Percentiles rank a stretch among this genome's conserved stretches.
phyloP scores from a whole-genome alignment of 2,797 vertebrate species.

The Naso thynnoides region DNA sequence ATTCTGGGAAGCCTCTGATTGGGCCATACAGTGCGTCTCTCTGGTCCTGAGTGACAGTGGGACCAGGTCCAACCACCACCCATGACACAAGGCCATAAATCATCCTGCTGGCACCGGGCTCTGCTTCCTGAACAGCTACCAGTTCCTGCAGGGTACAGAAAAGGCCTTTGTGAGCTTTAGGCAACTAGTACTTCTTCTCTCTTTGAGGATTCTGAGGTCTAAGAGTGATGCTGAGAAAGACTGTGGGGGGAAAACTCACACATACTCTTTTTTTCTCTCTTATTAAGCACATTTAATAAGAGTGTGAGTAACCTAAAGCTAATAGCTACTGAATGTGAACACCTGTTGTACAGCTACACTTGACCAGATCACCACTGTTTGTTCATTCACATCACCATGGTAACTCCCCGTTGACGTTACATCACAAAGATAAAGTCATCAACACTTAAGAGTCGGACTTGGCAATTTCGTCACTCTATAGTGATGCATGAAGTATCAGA shows the following conservation, averaged over 20 bases:
- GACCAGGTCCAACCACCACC: constrained; percentile 95
- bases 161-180: constrained; percentile 89
- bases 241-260: constrained; percentile 37
- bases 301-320: constrained; percentile 48
- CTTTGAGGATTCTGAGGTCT: constrained; percentile 79
- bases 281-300: constrained; percentile 54
- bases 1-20: constrained; percentile 87
- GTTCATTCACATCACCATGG: constrained; percentile 53
- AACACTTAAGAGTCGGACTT: constrained; percentile 49
- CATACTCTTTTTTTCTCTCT: constrained; percentile 31
- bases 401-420: constrained; percentile 50
- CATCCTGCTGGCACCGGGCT: constrained; percentile 92
- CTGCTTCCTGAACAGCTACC: constrained; percentile 91
- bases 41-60: constrained; percentile 93
- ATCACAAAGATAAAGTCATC: constrained; percentile 66
- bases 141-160: constrained; percentile 90
- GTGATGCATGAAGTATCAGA: constrained; percentile 51
- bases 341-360: constrained; percentile 68
- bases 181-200: constrained; percentile 78
- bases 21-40: constrained; percentile 88
- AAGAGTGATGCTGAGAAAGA: constrained; percentile 76
- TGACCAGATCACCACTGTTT: constrained; percentile 67
- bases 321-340: constrained; percentile 64
- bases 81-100: constrained; percentile 98
- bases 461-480: constrained; percentile 56